Conservation (phyloP, 2,888 invertebrate species). For the Drosophila kanekoi region DNA sequence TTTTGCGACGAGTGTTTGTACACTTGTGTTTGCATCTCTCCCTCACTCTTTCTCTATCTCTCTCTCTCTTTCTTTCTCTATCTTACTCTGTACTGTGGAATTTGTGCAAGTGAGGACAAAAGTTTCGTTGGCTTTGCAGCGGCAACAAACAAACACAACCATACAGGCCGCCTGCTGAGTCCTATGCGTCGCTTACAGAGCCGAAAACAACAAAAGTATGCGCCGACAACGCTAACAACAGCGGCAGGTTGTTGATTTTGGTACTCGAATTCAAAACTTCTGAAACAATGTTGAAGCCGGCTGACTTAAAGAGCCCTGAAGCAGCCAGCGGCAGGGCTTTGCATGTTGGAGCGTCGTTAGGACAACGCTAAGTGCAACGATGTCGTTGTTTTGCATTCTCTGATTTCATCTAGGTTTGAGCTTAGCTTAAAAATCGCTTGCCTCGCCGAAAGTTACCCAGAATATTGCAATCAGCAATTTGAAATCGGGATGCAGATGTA, state of each 20-base stretch:
- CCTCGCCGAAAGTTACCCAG: slow-evolving; percentile 27
- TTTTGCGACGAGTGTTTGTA: slow-evolving; percentile 77
- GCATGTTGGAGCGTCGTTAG: slow-evolving; percentile 68
- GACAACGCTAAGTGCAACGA: slow-evolving; percentile 11
- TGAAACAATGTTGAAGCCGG: slow-evolving; percentile 44
- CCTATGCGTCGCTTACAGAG: slow-evolving; percentile 41
- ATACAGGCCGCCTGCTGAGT: slow-evolving; percentile 37
- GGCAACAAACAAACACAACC: slow-evolving; percentile 72
- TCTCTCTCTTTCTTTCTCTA: slow-evolving; percentile 23
- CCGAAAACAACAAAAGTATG: slow-evolving; percentile 41
- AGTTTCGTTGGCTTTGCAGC: slow-evolving; percentile 79
- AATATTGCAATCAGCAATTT: slow-evolving; percentile 15
- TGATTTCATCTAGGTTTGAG: slow-evolving; percentile 34
- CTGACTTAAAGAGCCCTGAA: slow-evolving; percentile 1
- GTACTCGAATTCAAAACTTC: slow-evolving; percentile 75
- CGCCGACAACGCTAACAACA: slow-evolving; percentile 46
- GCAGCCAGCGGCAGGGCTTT: slow-evolving; percentile 33
- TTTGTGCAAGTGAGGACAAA: slow-evolving; percentile 76
- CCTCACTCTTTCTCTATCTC: slow-evolving; percentile 19
- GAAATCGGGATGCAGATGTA: not conserved
- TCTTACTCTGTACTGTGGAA: slow-evolving; percentile 50
- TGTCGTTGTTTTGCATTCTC: slow-evolving; percentile 5
- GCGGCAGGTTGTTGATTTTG: slow-evolving; percentile 76
- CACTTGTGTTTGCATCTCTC: slow-evolving; percentile 49
- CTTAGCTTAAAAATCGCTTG: slow-evolving; percentile 43